Evolutionary conservation across 30 jellyfish, hydroid and myxozoan species (phyloP).

Genomic region (Hydractinia echinata): DNA sequence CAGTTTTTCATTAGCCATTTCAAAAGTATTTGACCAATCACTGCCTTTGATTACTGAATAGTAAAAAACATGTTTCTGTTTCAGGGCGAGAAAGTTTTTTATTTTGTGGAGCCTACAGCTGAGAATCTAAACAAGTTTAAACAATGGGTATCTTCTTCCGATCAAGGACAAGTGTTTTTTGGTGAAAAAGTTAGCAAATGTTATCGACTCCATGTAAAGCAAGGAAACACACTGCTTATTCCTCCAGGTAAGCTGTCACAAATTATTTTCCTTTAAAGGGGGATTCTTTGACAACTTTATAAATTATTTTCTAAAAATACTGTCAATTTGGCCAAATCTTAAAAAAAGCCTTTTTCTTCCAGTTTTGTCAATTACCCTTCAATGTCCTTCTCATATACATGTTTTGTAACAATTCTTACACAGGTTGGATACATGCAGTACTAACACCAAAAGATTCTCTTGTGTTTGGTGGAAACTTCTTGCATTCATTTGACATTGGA

Average conservation of each 20-base stretch:
- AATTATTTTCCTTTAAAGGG: not conserved
- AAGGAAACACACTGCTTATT: constrained; percentile 72
- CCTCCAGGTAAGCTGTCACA: constrained; percentile 68
- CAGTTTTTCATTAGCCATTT: no score
- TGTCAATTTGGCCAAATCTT: no score
- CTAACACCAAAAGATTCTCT: constrained; percentile 90
- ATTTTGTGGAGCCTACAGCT: constrained; percentile 79
- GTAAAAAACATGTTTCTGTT: not conserved
- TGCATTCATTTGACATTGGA: constrained; percentile 61
- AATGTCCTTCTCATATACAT: no score
- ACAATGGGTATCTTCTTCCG: constrained; percentile 85
- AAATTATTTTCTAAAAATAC: no score
- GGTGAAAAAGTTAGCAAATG: constrained; percentile 80
- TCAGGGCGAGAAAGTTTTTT: constrained; percentile 86
- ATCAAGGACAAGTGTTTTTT: constrained; percentile 79
- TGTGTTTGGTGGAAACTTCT: constrained; percentile 97
- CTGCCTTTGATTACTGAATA: no score
- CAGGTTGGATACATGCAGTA: constrained; percentile 99
- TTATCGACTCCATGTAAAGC: constrained; percentile 53
- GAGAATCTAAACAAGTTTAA: constrained; percentile 68
- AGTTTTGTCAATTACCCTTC: no score
- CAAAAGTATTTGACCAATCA: no score
- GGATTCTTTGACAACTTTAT: no score
- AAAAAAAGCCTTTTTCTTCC: no score
- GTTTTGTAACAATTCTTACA: not conserved